Percentiles rank a stretch among this genome's conserved stretches.
Conservation (phyloP, 2,797 vertebrate species). For the Acanthornis magna region DNA sequence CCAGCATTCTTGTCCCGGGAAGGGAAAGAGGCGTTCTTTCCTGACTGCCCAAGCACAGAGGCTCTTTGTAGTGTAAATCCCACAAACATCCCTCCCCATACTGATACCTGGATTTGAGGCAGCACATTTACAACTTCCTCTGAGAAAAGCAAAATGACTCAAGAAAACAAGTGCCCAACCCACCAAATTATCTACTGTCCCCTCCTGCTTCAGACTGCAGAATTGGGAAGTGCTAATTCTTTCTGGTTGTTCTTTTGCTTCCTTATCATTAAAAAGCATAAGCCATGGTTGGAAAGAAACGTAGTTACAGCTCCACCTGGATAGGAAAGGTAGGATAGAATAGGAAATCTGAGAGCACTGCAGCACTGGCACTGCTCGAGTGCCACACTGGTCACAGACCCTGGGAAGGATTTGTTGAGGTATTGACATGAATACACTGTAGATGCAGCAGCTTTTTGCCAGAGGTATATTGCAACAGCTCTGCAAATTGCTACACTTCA, state of each 20-base stretch:
- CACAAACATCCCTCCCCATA: not conserved
- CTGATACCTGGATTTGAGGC: not conserved
- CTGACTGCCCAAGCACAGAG: not conserved
- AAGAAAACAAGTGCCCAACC: rapidly evolving
- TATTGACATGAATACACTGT: not conserved
- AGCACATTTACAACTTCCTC: not conserved
- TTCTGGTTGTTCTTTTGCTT: not conserved
- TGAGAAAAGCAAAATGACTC: not conserved
- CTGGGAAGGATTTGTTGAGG: not conserved
- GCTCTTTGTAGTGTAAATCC: not conserved
- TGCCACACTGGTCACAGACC: not conserved
- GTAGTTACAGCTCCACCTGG: not conserved
- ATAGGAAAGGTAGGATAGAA: not conserved
- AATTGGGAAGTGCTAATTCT: not conserved
- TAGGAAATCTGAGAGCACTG: not conserved
- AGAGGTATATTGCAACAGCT: not conserved
- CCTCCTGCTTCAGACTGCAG: not conserved
- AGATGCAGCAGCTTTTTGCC: not conserved
- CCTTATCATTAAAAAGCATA: not conserved
- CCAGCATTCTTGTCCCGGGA: rapidly evolving
- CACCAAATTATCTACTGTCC: not conserved
- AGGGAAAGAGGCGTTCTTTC: not conserved
- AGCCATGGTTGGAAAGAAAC: not conserved
- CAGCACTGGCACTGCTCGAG: rapidly evolving
- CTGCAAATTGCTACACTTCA: not conserved